Conservation (phyloP, 2,888 invertebrate species). For the Physocephala rufipes region DNA sequence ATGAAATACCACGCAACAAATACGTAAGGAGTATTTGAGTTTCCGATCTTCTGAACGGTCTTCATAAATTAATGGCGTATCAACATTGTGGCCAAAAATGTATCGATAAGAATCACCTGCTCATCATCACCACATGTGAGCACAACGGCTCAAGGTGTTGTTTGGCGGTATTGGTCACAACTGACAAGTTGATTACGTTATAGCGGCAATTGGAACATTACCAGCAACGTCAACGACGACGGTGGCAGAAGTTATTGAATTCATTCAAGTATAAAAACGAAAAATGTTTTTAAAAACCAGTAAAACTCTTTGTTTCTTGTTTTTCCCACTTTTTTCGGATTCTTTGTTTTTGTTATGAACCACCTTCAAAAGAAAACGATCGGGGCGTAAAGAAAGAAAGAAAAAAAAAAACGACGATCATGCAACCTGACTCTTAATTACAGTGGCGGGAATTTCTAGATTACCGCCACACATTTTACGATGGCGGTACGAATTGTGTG, state of each 20-base stretch:
- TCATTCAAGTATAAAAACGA: not conserved
- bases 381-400: not conserved
- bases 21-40: not conserved
- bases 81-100: not conserved
- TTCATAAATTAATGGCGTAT: not conserved
- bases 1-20: no score
- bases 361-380: no score
- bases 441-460: slow-evolving; percentile 16
- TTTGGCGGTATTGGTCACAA: no score
- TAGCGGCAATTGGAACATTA: not conserved
- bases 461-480: not conserved
- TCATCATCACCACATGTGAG: slow-evolving; percentile 26
- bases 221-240: not conserved
- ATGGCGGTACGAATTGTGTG: not conserved
- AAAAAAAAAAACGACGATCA: no score
- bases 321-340: not conserved
- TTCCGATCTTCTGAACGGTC: not conserved
- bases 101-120: slow-evolving; percentile 28
- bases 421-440: slow-evolving; percentile 32
- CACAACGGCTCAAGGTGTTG: slow-evolving; percentile 11
- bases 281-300: slow-evolving; percentile 4
- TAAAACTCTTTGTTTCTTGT: not conserved
- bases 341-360: not conserved
- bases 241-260: not conserved
- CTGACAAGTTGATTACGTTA: not conserved